Base-by-base conservation (phyloP, 2,797 vertebrate genomes). In the Sphenopsis melanotis region DNA sequence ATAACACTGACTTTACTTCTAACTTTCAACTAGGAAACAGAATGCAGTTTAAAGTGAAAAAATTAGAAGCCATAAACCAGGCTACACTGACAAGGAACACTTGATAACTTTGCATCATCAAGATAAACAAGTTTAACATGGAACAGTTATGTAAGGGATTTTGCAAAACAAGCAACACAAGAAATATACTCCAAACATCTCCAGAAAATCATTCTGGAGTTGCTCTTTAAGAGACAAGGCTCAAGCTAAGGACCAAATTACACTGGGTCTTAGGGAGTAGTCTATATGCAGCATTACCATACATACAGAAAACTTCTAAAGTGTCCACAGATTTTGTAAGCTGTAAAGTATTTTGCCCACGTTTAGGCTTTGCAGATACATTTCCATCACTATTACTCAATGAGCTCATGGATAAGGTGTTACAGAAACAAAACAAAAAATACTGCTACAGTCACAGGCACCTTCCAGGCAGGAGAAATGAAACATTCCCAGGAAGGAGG, bases 251-350 rank as follows among this genome's bases (percentile, higher is more conserved):
- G 9, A 84, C 27, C 34, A 60, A 42, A 74, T 36, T 39, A 55
- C 39, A 30, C 0, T 15, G 32, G 9, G 5, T 41, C 53, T 65
- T 77, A 29, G 37, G 29, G 0, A 32, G 29, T 0, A 49, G 17
- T 7, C 30, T 56, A 30, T n/a, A 68, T 10, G 18, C 15, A 29
- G 16, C 44, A 61, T 44, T 68, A 56, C 32, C 9, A 65, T 7
- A 53, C 2, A 8, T 2, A 42, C 0, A 44, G 21, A 75, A 91
- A 72, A 41, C 14, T 69, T 69, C 55, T 29, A 3, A 63, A 74
- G 52, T 0, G 3, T 36, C 27, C 39, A 50, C 14, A 8, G 39
- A 18, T 77, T 81, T 24, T 34, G 8, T 42, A 70, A 92, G n/a
- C 29, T 49, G 22, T 32, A 5, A 87, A 93, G 6, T 36, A 69